Evolutionary conservation across 2,888 invertebrate genomes (phyloP).

Genomic region (Ethmia dodecea): DNA sequence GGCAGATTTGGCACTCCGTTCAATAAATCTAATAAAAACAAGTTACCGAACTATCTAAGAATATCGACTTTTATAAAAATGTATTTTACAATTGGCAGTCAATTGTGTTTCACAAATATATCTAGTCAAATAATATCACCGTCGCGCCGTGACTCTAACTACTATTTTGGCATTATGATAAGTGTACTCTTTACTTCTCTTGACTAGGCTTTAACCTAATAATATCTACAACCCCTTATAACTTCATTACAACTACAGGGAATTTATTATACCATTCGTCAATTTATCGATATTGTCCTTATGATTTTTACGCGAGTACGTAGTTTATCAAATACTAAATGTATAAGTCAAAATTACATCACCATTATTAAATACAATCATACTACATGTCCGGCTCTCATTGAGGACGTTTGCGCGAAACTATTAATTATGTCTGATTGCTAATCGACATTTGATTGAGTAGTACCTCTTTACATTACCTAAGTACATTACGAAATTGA

Average conservation of each 20-base stretch:
- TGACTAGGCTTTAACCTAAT: slow-evolving; percentile 51
- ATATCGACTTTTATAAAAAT: slow-evolving; percentile 69
- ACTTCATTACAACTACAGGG: slow-evolving; percentile 53
- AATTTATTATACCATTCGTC: slow-evolving; percentile 64
- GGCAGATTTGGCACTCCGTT: slow-evolving; percentile 63
- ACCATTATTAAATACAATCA: slow-evolving; percentile 49
- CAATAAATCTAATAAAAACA: slow-evolving; percentile 64
- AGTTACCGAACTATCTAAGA: slow-evolving; percentile 69
- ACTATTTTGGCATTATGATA: slow-evolving; percentile 60
- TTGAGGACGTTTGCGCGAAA: slow-evolving; percentile 66
- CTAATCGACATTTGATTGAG: slow-evolving; percentile 54
- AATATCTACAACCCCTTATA: slow-evolving; percentile 64
- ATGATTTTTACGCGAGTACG: slow-evolving; percentile 75
- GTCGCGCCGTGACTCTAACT: slow-evolving; percentile 47
- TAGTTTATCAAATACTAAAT: slow-evolving; percentile 71
- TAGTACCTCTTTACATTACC: slow-evolving; percentile 61
- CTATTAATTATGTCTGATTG: slow-evolving; percentile 40
- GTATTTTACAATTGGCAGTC: slow-evolving; percentile 73
- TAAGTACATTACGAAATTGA: slow-evolving; percentile 72
- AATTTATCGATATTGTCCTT: slow-evolving; percentile 75
- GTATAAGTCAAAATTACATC: slow-evolving; percentile 58
- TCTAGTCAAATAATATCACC: slow-evolving; percentile 68
- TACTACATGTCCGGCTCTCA: slow-evolving; percentile 63
- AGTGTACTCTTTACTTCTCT: slow-evolving; percentile 41
- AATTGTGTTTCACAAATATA: slow-evolving; percentile 63